Base-by-base conservation (phyloP, 2,888 invertebrate genomes). In the Lithophane socia region DNA sequence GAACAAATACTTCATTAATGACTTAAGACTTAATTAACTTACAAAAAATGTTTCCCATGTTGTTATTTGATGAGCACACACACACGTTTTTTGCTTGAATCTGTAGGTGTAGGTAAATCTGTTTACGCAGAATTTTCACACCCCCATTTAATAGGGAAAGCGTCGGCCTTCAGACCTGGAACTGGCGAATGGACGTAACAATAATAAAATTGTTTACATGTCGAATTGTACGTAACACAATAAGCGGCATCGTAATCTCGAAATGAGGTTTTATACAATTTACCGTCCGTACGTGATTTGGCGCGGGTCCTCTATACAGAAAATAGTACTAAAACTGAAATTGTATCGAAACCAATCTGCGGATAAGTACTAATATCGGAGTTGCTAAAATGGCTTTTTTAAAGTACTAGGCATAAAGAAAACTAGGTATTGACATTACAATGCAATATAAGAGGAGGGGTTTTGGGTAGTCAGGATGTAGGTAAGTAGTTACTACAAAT, bases 221-320 rank as follows among this genome's bases (percentile, higher is more conserved):
- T 89, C 86, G 89, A 90, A 91, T 91, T 91, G 89, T 91, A 86
- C 86, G 88, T 90, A 92, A 92, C 92, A 91, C 92, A 92, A 94
- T 93, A 92, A 91, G 88, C 91, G 82, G 83, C 88, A 91, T 92
- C 93, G 91, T 94, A 93, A 93, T 93, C 87, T 89, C 88, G 89
- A 88, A 94, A 93, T 92, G 91, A 92, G 93, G 91, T 91, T 94
- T 94, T 92, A 94, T 95, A 94, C 90, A 92, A 94, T 95, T 95
- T 94, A 92, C 89, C 91, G 90, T 83, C 81, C 88, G 93, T 92
- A 93, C 95, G 95, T 94, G 95, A 93, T 94, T 94, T 94, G 93
- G 94, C 94, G 89, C 86, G 78, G 49, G 80, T 73, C 87, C 85
- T 86, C 84, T 83, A 87, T 80, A 86, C 87, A 81, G 87, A 91